A percentile compares a stretch with the other conserved stretches of the same genome.
These are phyloP conservation scores for Nymphalis polychloros DNA, from an alignment of 2,888 invertebrate species.

Conservation along the genomic window DNA sequence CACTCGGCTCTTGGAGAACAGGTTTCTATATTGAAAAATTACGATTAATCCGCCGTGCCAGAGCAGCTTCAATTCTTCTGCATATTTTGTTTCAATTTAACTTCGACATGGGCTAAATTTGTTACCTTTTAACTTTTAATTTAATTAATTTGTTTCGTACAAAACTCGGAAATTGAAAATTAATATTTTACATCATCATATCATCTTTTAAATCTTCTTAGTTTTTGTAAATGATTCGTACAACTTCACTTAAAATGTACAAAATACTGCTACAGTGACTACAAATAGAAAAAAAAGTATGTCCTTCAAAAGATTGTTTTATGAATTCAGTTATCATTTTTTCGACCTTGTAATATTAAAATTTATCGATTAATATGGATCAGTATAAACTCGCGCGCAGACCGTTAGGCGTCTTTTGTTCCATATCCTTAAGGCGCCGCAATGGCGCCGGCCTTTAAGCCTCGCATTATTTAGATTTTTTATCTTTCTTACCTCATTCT, in stretches of 20 bases:
- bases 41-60: slow-evolving; percentile 67
- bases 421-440: slow-evolving; percentile 45
- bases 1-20: slow-evolving; percentile 66
- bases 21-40: slow-evolving; percentile 72
- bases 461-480: slow-evolving; percentile 50
- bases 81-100: slow-evolving; percentile 53
- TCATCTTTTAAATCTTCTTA: too few relatives aligned
- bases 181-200: too few relatives aligned
- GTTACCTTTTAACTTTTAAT: slow-evolving; percentile 7
- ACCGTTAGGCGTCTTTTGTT: slow-evolving; percentile 59
- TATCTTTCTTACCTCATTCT: slow-evolving; percentile 37
- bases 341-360: neutral
- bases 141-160: neutral
- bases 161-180: too few relatives aligned
- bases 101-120: slow-evolving; percentile 47
- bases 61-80: slow-evolving; percentile 58
- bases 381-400: slow-evolving; percentile 49
- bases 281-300: neutral
- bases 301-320: neutral
- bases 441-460: slow-evolving; percentile 51
- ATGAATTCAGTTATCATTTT: neutral
- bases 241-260: too few relatives aligned
- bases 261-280: too few relatives aligned
- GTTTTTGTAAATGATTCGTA: too few relatives aligned
- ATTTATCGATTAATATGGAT: slow-evolving; percentile 27